Evolutionary conservation across 1,140 invertebrate species (phyloP).

Genomic region (Ruditapes philippinarum): DNA sequence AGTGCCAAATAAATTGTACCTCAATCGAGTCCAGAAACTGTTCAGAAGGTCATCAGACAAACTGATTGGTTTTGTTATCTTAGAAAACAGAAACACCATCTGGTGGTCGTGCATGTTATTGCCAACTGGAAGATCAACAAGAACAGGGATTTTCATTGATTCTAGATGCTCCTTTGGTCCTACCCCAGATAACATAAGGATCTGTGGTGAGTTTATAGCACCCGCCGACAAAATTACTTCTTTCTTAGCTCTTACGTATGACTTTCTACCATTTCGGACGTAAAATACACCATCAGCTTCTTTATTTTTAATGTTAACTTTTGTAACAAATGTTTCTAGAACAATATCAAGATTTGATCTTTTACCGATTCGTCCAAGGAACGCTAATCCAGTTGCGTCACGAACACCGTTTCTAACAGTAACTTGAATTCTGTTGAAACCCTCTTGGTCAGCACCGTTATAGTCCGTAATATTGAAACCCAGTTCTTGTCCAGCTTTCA

Average conservation of each 20-base stretch:
- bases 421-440: constrained; percentile 17
- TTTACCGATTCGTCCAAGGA: constrained; percentile 6
- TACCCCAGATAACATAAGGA: constrained; percentile 96
- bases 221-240: constrained; percentile 89
- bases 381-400: background rate
- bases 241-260: constrained; percentile 10
- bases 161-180: constrained; percentile 88
- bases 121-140: constrained; percentile 34
- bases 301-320: constrained; percentile 19
- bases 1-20: constrained; percentile 40
- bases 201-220: constrained; percentile 94
- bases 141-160: constrained; percentile 22
- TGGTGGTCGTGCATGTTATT: constrained; percentile 38
- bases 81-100: constrained; percentile 5
- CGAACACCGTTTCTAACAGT: constrained; percentile 31
- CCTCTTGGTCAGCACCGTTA: constrained; percentile 66
- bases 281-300: background rate
- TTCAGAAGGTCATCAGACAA: background rate
- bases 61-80: constrained; percentile 23
- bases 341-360: constrained; percentile 48
- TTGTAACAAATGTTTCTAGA: constrained; percentile 27
- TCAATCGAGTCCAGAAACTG: background rate
- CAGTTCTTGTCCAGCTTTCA: constrained; percentile 78
- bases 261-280: constrained; percentile 14
- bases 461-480: constrained; percentile 85